These are phyloP conservation scores for Circaetus gallicus DNA, from an alignment of 2,113 vertebrate genomes.

Conservation along the genomic window DNA sequence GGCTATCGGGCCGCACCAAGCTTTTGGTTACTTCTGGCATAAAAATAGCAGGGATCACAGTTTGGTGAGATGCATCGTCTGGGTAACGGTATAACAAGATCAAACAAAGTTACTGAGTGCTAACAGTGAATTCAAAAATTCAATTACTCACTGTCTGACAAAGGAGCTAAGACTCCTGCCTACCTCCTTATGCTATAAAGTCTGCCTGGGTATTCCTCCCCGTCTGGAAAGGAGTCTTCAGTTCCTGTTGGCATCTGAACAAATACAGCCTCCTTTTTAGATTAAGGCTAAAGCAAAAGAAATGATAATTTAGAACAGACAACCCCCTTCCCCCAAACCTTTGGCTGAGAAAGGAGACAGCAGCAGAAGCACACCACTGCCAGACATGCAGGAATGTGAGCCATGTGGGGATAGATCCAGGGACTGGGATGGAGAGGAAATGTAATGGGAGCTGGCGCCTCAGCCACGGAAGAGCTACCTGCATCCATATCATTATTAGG, in stretches of 20 bases:
- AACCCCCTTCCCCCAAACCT: not conserved
- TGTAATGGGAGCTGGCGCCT: not conserved
- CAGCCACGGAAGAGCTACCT: not conserved
- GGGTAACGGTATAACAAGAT: not conserved
- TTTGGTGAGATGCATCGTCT: not conserved
- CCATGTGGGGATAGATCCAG: not conserved
- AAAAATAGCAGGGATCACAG: not conserved
- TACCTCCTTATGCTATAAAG: not conserved
- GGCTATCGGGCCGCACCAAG: not conserved
- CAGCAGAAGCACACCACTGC: not conserved
- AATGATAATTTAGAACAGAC: not conserved
- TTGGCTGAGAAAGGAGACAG: not conserved
- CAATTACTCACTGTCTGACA: not conserved
- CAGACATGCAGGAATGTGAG: not conserved
- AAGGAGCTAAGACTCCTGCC: not conserved
- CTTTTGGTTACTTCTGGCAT: not conserved
- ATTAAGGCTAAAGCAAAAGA: not conserved
- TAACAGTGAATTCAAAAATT: not conserved
- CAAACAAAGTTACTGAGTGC: not conserved
- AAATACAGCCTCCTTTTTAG: not conserved
- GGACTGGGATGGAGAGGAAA: not conserved
- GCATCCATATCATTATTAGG: not conserved
- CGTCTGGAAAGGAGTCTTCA: not conserved
- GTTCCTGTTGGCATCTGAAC: not conserved
- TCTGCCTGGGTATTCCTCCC: not conserved